phyloP scores from a whole-genome alignment of 2,888 invertebrate species.

The Orchestes rusci region DNA sequence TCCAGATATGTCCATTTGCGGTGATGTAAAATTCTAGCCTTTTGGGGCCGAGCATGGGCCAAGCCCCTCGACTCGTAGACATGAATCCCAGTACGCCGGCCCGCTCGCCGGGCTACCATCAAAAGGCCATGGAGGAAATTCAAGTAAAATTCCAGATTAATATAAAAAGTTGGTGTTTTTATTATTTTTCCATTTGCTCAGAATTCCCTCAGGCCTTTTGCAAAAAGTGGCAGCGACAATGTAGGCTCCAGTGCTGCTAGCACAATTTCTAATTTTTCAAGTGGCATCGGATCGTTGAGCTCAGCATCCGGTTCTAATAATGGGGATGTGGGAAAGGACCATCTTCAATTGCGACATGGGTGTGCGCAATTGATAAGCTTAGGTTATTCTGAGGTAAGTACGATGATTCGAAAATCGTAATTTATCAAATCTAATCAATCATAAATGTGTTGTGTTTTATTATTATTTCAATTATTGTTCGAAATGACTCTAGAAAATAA shows the following conservation, averaged over 20 bases:
- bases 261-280: constrained; percentile 59
- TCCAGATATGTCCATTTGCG: too few species aligned
- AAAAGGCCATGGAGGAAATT: constrained; percentile 81
- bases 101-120: constrained; percentile 66
- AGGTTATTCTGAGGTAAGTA: constrained; percentile 69
- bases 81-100: constrained; percentile 56
- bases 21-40: constrained; percentile 15
- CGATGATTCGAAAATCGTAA: background rate
- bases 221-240: constrained; percentile 53
- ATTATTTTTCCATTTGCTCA: too few species aligned
- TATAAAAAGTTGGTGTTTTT: constrained; percentile 33
- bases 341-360: constrained; percentile 57
- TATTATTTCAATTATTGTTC: too few species aligned
- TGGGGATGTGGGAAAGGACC: constrained; percentile 52
- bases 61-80: constrained; percentile 39
- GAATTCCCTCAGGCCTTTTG: constrained; percentile 74
- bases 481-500: too few species aligned
- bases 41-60: constrained; percentile 49
- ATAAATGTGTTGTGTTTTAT: too few species aligned
- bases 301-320: constrained; percentile 45
- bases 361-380: constrained; percentile 60
- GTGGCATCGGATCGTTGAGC: constrained; percentile 54
- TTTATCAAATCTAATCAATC: too few species aligned
- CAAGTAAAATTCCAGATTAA: constrained; percentile 13
- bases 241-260: constrained; percentile 69